Evolutionary conservation across 2,888 invertebrate species (phyloP).

Genomic region (Boloria selene): DNA sequence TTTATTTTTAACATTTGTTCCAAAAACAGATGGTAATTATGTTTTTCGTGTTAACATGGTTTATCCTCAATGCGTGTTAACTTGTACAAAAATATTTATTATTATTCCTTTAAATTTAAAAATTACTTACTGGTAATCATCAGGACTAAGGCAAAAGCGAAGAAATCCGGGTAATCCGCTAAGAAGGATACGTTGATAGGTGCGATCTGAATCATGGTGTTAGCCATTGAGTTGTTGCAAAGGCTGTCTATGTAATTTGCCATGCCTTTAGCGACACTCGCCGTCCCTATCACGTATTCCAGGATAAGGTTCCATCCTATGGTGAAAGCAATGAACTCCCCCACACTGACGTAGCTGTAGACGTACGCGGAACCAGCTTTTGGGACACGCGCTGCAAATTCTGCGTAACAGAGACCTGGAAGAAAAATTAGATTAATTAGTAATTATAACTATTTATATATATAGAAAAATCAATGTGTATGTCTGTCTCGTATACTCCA

Average conservation of each 20-base stretch:
- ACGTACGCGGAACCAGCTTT: slow-evolving; percentile 96
- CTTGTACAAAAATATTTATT: too few relatives aligned
- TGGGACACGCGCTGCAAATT: slow-evolving; percentile 93
- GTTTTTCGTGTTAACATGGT: too few relatives aligned
- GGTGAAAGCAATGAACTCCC: slow-evolving; percentile 94
- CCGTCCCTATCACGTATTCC: slow-evolving; percentile 92
- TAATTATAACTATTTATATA: neutral
- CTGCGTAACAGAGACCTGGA: slow-evolving; percentile 93
- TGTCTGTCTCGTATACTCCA: too few relatives aligned
- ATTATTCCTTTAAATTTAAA: neutral
- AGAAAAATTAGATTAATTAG: neutral
- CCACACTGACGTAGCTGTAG: slow-evolving; percentile 95
- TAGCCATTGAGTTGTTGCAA: slow-evolving; percentile 85
- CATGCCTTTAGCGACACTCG: slow-evolving; percentile 90
- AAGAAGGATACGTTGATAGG: slow-evolving; percentile 86
- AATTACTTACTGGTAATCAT: slow-evolving; percentile 85
- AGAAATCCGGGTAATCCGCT: slow-evolving; percentile 89
- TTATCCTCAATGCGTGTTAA: too few relatives aligned
- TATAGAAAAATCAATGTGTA: neutral
- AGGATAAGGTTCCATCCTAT: slow-evolving; percentile 97
- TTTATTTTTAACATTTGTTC: too few relatives aligned
- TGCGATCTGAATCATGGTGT: slow-evolving; percentile 83
- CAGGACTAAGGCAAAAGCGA: slow-evolving; percentile 87
- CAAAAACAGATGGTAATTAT: neutral
- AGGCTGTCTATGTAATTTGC: slow-evolving; percentile 90